Evolutionary conservation across 1,140 invertebrate genomes (phyloP).

Genomic region (Apis laboriosa): DNA sequence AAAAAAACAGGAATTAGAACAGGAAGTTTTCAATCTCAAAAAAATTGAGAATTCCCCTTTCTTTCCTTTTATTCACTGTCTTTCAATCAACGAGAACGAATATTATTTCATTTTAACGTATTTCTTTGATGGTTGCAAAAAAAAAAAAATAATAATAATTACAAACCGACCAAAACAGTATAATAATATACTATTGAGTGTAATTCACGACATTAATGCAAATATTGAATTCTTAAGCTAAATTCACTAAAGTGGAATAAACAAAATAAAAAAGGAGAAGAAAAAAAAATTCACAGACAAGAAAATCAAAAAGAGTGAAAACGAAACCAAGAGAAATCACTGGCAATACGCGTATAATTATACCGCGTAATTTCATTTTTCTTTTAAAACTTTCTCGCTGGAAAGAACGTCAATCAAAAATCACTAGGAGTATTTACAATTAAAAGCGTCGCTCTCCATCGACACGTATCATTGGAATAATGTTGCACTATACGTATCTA

Average conservation of each 20-base stretch:
- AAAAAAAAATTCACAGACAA: background rate
- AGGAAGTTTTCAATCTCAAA: background rate
- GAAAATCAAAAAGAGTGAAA: background rate
- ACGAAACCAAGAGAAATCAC: constrained; percentile 14
- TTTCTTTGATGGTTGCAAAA: background rate
- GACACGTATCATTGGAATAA: background rate
- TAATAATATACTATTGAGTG: background rate
- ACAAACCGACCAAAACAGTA: background rate
- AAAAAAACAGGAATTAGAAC: too few species aligned
- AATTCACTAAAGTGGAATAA: background rate
- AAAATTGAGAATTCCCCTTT: background rate
- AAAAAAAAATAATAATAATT: background rate
- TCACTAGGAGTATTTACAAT: constrained; percentile 29
- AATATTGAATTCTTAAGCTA: background rate
- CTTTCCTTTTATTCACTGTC: background rate
- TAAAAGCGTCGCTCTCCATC: background rate
- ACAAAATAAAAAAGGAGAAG: background rate
- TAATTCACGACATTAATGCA: background rate
- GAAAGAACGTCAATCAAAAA: background rate
- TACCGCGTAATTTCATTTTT: constrained; percentile 11
- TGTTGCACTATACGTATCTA: background rate
- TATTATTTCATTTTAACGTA: background rate
- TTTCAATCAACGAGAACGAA: background rate
- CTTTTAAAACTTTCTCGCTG: background rate
- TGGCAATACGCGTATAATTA: background rate